Base-by-base conservation (phyloP, 2,888 invertebrate species). In the Cantharis flavilabris region DNA sequence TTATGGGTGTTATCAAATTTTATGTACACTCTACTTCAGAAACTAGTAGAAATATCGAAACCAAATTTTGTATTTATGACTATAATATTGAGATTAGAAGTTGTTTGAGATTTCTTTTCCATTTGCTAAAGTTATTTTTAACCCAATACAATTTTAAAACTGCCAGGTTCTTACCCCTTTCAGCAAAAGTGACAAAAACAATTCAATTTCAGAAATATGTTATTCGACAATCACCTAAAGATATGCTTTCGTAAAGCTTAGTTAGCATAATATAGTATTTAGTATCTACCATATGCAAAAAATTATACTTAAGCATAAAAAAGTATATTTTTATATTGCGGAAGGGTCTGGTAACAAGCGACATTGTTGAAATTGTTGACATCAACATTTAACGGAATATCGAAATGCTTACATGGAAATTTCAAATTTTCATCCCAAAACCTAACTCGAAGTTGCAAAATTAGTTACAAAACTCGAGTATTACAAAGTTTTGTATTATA, bases 351-450 rank as follows among this genome's bases (percentile, higher is more conserved):
- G n/a, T 49, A 49, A 49, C 49, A 49, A 49, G 26, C 65, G 23
- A 67, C 65, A 67, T 67, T 67, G 65, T 67, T 67, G 65, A 67
- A 67, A 67, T 67, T 67, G 65, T 67, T 67, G 65, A 67, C 65
- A 67, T 67, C 65, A 67, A 67, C 65, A n/a, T 67, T n/a, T 9
- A 67, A 26, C 65, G n/a, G 65, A 67, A 67, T 67, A 67, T 67
- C 20, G 65, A 23, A 67, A 67, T 67, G 26, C 65, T 67, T 67
- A 67, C 26, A 67, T 26, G 65, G 23, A 67, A 67, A 67, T 67
- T 67, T 67, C 11, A 67, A 67, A 67, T 67, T 67, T 67, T 67
- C 65, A 67, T 18, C 65, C 65, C 23, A 26, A 67, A 67, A 23
- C 65, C 65, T 11, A 67, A 67, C 65, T 67, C 13, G 65, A 26